Evolutionary conservation across 2,797 vertebrate species (phyloP).

Genomic region (Tympanoctomys barrerae): DNA sequence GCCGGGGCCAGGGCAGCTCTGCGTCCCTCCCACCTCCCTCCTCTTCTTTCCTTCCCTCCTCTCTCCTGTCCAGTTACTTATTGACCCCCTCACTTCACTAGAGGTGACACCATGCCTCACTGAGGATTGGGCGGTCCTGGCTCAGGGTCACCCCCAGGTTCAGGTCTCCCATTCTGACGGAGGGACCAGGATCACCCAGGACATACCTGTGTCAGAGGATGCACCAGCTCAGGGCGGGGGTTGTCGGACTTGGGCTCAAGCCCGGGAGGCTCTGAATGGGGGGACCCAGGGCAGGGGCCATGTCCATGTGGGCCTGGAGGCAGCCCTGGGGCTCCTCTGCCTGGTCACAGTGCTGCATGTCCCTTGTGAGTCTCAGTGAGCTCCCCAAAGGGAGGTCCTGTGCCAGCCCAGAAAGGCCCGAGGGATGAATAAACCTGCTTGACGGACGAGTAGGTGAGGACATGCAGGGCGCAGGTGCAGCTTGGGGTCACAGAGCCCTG

Average conservation of each 20-base stretch:
- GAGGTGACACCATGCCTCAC: fast-evolving
- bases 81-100: neutral
- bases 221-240: neutral
- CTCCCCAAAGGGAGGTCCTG: neutral
- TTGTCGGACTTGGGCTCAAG: neutral
- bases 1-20: neutral
- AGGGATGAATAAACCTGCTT: neutral
- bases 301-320: no score
- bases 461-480: neutral
- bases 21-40: neutral
- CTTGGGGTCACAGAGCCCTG: neutral
- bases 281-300: no score
- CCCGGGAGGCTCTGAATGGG: neutral
- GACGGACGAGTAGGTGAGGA: neutral
- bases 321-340: neutral
- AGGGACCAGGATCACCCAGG: neutral
- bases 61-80: neutral
- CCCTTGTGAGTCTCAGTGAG: neutral
- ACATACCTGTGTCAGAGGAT: neutral
- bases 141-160: fast-evolving
- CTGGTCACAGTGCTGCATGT: neutral
- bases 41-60: neutral
- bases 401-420: neutral
- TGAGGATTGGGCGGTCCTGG: neutral
- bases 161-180: neutral